Percentiles rank a stretch among this genome's conserved stretches.
phyloP scores from a whole-genome alignment of 64 coral and sea anemone genomes.

The Dendronephthya gigantea region DNA sequence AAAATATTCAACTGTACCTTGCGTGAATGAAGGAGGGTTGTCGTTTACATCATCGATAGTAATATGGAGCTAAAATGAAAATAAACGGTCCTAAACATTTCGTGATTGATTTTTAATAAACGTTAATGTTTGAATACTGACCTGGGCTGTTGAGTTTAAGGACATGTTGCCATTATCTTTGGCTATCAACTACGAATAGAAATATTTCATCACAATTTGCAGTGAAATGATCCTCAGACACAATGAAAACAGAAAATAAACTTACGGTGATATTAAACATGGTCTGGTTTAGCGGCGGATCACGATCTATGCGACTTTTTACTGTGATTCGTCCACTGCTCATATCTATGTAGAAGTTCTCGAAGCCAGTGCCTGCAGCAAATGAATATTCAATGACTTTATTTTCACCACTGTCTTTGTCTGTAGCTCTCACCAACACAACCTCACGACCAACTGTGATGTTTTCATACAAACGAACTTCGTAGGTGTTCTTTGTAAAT shows the following conservation, averaged over 20 bases:
- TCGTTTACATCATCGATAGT: background rate
- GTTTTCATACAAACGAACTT: slow-evolving; percentile 53
- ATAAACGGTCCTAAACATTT: too few species aligned
- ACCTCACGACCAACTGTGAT: slow-evolving; percentile 51
- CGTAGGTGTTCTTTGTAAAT: slow-evolving; percentile 53
- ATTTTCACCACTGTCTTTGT: slow-evolving; percentile 39
- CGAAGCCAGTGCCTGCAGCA: slow-evolving; percentile 50
- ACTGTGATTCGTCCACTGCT: slow-evolving; percentile 62
- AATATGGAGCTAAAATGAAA: background rate
- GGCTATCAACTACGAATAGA: slow-evolving; percentile 47
- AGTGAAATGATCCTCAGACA: too few species aligned
- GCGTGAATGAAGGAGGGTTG: background rate
- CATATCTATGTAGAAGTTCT: slow-evolving; percentile 65
- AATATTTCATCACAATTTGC: too few species aligned
- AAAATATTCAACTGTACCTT: background rate
- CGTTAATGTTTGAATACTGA: background rate
- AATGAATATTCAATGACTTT: slow-evolving; percentile 53
- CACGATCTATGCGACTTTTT: slow-evolving; percentile 53
- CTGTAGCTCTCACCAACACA: slow-evolving; percentile 42
- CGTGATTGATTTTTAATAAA: background rate
- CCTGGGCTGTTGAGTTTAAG: slow-evolving; percentile 63
- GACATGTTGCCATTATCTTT: slow-evolving; percentile 53
- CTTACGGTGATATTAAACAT: background rate
- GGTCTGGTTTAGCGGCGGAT: slow-evolving; percentile 61
- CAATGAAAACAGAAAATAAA: background rate